A percentile compares a stretch with the other conserved stretches of the same genome.
Conservation (phyloP, 1,140 invertebrate species). For the Arctopsyche grandis region DNA sequence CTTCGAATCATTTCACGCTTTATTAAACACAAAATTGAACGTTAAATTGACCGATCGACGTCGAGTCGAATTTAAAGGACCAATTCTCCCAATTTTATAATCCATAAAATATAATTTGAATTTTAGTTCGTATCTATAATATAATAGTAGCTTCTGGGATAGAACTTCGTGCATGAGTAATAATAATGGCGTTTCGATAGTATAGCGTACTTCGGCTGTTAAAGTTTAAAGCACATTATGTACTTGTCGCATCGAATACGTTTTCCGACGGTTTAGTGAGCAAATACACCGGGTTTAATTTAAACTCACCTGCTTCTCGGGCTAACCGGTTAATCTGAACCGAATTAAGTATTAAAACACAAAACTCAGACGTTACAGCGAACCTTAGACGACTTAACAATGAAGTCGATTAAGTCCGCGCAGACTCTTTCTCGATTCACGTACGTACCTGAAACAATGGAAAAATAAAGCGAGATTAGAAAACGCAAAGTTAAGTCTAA, state of each 20-base stretch:
- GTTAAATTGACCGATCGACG: no score
- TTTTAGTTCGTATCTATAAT: no score
- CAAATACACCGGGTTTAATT: conserved; percentile 5
- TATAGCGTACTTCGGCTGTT: not conserved
- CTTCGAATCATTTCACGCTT: no score
- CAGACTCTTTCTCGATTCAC: not conserved
- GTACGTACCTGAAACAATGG: conserved; percentile 4
- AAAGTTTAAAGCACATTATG: not conserved
- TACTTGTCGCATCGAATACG: not conserved
- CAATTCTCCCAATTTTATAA: no score
- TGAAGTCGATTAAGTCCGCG: not conserved
- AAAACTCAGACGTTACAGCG: not conserved
- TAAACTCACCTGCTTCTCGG: not conserved
- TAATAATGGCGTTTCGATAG: no score
- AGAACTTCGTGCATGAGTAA: no score
- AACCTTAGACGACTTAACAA: not conserved
- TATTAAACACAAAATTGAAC: no score
- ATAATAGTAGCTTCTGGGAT: no score
- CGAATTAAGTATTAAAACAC: conserved; percentile 17
- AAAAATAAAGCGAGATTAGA: not conserved
- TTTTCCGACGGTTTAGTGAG: not conserved
- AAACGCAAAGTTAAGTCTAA: no score
- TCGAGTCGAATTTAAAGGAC: no score
- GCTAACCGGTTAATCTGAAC: not conserved
- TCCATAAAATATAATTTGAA: no score